phyloP scores from a whole-genome alignment of 2,113 vertebrate species.

The Protobothrops flavoviridis region DNA sequence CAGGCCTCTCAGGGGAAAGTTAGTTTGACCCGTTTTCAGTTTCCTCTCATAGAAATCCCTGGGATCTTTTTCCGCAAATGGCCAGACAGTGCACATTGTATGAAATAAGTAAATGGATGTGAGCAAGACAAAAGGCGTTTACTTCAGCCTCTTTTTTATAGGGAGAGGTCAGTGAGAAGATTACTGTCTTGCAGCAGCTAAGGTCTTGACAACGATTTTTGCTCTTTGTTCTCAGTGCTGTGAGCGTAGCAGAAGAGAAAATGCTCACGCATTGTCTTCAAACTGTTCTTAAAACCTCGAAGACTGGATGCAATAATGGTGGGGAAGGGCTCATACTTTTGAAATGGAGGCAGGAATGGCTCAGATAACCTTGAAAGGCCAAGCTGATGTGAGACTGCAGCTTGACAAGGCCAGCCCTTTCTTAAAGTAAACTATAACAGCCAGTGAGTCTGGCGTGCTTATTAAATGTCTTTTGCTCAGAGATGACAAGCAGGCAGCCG shows the following conservation, averaged over 20 bases:
- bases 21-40: background rate
- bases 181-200: background rate
- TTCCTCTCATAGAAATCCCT: background rate
- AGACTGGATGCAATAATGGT: background rate
- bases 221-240: background rate
- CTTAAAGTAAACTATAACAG: background rate
- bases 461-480: background rate
- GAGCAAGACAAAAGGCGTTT: background rate
- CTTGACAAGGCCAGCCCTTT: background rate
- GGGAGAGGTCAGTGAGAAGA: background rate
- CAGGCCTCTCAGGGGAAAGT: background rate
- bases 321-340: background rate
- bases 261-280: background rate
- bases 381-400: background rate
- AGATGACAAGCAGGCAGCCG: background rate
- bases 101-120: background rate
- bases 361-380: background rate
- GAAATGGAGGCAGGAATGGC: background rate
- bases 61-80: background rate
- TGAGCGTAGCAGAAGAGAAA: background rate
- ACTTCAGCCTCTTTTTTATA: background rate
- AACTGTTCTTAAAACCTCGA: background rate
- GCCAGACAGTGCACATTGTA: background rate
- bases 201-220: background rate
- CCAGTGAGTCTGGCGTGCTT: background rate